Conservation (phyloP, 2,888 invertebrate genomes). For the Ptycholaimellus sp. region DNA sequence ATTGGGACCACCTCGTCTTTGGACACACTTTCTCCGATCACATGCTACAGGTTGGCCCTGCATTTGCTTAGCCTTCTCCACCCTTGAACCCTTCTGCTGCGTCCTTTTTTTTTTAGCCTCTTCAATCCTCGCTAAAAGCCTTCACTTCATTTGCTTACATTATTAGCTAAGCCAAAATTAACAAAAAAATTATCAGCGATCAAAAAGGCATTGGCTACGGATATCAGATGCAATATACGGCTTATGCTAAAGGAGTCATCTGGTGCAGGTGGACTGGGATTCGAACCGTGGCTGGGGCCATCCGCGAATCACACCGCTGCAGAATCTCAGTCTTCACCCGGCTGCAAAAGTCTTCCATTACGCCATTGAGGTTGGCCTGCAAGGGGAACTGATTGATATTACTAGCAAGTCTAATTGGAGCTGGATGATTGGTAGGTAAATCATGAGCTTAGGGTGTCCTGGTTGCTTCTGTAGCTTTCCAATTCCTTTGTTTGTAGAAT, state of each 20-base stretch:
- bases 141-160: too few species aligned
- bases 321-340: conserved; percentile 67
- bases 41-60: conserved; percentile 79
- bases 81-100: too few species aligned
- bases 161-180: too few species aligned
- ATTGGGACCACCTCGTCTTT: conserved; percentile 43
- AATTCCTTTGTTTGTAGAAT: background rate
- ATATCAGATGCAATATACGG: too few species aligned
- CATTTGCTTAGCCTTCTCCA: too few species aligned
- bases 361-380: conserved; percentile 77
- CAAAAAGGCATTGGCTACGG: too few species aligned
- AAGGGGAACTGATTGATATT: too few species aligned
- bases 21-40: conserved; percentile 88
- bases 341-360: conserved; percentile 89
- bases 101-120: too few species aligned
- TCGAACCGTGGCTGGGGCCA: conserved; percentile 63
- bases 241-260: too few species aligned
- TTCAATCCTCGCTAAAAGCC: too few species aligned
- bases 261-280: conserved; percentile 39
- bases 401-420: background rate
- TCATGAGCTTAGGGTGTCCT: background rate
- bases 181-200: too few species aligned
- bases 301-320: conserved; percentile 66
- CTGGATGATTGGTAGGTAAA: background rate
- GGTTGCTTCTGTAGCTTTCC: background rate